A percentile compares a stretch with the other conserved stretches of the same genome.
phyloP scores from a whole-genome alignment of 2,888 invertebrate genomes.

The Smittia aterrima region DNA sequence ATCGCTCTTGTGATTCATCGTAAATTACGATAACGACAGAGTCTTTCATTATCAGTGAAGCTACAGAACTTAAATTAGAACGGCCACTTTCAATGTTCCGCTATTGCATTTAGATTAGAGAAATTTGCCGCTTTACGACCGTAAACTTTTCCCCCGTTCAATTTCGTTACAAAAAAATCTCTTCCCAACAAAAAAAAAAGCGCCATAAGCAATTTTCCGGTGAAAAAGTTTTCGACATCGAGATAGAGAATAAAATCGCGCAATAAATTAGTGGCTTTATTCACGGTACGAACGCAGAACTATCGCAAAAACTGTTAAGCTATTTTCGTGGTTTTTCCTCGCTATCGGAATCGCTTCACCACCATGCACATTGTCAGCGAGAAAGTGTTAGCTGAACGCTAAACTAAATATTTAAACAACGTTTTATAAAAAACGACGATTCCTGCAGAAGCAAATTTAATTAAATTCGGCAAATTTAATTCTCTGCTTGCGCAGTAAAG shows the following conservation, averaged over 20 bases:
- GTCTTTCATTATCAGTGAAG: too few relatives aligned
- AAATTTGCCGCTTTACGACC: too few relatives aligned
- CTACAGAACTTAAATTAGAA: too few relatives aligned
- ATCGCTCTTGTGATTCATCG: too few relatives aligned
- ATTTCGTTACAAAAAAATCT: too few relatives aligned
- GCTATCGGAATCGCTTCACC: constrained; percentile 3
- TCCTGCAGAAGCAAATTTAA: not conserved
- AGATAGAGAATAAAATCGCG: constrained; percentile 7
- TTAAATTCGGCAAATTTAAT: not conserved
- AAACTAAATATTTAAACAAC: not conserved
- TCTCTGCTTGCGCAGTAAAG: not conserved
- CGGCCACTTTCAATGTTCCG: too few relatives aligned
- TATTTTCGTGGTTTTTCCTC: constrained; percentile 18
- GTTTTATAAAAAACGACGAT: not conserved
- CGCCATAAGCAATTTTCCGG: constrained; percentile 21
- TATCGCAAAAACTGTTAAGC: constrained; percentile 27
- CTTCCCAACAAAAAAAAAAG: not conserved
- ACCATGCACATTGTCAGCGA: not conserved
- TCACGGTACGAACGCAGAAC: constrained; percentile 19
- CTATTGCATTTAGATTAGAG: too few relatives aligned
- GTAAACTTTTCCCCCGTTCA: too few relatives aligned
- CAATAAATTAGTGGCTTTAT: constrained; percentile 41
- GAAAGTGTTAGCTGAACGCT: not conserved
- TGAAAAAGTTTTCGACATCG: not conserved
- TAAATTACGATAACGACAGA: too few relatives aligned